Evolutionary conservation across 64 coral and sea anemone genomes (phyloP), one percentile per base, ranked within the genome.

Genomic region (Anthopleura sola): DNA sequence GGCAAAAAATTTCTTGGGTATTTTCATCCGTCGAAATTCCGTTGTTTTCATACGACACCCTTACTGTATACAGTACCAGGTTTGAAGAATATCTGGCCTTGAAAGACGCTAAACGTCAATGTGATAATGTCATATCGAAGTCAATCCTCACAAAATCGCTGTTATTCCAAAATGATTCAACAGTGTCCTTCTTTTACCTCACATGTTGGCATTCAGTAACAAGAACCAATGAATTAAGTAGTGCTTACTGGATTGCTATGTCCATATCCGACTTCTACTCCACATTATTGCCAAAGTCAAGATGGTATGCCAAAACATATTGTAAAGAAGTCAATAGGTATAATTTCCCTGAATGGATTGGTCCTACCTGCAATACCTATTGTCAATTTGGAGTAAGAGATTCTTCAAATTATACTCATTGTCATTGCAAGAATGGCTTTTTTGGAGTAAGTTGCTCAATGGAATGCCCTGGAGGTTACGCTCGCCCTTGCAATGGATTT

Each of bases 391-490:
- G 95, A 9, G 51, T 81, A n/a, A 36, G 55, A 40, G 82, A 69
- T 54, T 79, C 24, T 23, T 68, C 34, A 49, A 58, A 31, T 38
- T 37, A 23, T 28, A 74, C 78, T 55, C 81, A 8, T 5, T 98
- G 95, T 36, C 78, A 88, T 12, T 98, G 95, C 75, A 85, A 55
- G 86, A 26, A 82, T 75, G 95, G 95, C 23, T 98, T 98, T 55
- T 94, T 76, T 55, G 95, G 91, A 12, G 53, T 21, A 37, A 80
- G 78, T 15, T 98, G 95, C 56, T 74, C 82, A 26, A 19, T 32
- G 9, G 89, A 94, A 91, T 98, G 95, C 55, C 92, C 92, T 9
- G 95, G 95, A 33, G 95, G 95, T 13, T 89, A 94, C 78, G 47
- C 66, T 32, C 17, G 39, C 26, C 91, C 95, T 0, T 98, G 95